Percentiles rank a stretch among this genome's conserved stretches.
These are phyloP conservation scores for Spilogale gracilis DNA, from an alignment of 2,113 vertebrate genomes.

Conservation along the genomic window DNA sequence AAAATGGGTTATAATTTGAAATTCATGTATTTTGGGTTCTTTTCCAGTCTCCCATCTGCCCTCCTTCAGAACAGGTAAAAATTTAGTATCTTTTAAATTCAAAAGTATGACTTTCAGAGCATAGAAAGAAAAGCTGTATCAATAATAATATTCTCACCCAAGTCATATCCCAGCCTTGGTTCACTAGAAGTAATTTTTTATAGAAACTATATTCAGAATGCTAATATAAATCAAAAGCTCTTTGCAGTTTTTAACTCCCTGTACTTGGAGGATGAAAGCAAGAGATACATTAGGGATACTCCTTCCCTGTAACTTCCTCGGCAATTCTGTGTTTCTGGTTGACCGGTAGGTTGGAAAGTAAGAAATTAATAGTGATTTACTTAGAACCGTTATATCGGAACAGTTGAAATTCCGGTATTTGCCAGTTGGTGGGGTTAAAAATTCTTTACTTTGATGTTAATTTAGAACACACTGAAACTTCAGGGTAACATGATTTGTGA, in stretches of 20 bases:
- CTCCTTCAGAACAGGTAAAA: not conserved
- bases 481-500: not conserved
- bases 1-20: not conserved
- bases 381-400: not conserved
- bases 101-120: conserved; percentile 48
- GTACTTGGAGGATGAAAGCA: conserved; percentile 57
- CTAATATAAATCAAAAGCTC: conserved; percentile 62
- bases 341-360: conserved; percentile 64
- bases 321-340: conserved; percentile 69
- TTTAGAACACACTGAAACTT: conserved; percentile 14
- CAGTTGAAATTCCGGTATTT: conserved; percentile 69
- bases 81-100: conserved; percentile 29
- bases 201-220: conserved; percentile 51
- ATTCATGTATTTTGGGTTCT: conserved; percentile 15
- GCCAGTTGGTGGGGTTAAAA: conserved; percentile 80
- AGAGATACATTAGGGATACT: not conserved
- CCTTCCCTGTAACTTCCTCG: conserved; percentile 53
- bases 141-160: conserved; percentile 19
- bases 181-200: conserved; percentile 70
- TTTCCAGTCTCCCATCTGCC: not conserved
- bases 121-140: not conserved
- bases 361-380: conserved; percentile 70
- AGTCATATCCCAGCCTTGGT: not conserved
- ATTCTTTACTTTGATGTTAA: conserved; percentile 54
- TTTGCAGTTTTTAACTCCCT: conserved; percentile 59